A percentile compares a stretch with the other conserved stretches of the same genome.
These are phyloP conservation scores for Gasteruption jaculator DNA, from an alignment of 2,888 invertebrate genomes.

Conservation along the genomic window DNA sequence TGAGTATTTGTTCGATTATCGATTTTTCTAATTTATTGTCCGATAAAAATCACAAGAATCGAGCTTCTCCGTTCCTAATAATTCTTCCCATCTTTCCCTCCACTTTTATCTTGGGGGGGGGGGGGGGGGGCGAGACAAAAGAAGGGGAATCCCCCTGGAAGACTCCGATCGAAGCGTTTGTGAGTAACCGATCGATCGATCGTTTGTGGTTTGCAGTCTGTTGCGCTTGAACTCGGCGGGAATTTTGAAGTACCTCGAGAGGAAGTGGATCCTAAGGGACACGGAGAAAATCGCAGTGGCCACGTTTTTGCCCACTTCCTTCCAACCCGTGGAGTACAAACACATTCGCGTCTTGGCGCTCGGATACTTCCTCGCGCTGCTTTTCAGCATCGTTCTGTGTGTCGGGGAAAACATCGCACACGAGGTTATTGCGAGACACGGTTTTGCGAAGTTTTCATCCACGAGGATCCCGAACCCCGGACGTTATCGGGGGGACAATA, in stretches of 20 bases:
- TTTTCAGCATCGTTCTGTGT: constrained; percentile 32
- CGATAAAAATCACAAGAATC: no score
- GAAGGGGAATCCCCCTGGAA: no score
- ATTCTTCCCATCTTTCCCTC: no score
- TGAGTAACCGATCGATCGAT: background rate
- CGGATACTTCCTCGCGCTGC: constrained; percentile 22
- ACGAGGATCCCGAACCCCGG: no score
- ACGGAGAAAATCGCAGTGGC: constrained; percentile 16
- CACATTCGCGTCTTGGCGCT: constrained; percentile 28
- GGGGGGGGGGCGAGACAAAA: no score
- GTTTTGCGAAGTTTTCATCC: no score
- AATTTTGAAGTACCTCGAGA: constrained; percentile 46
- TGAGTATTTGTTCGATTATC: constrained; percentile 35
- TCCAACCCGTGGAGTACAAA: constrained; percentile 31
- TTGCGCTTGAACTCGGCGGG: constrained; percentile 45
- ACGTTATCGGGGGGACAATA: no score
- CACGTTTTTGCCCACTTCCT: constrained; percentile 18
- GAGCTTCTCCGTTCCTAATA: no score
- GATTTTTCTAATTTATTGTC: background rate
- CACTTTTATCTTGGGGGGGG: no score
- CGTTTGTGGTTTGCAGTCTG: constrained; percentile 41
- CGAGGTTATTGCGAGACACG: no score
- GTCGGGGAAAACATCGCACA: constrained; percentile 34
- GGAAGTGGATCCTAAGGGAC: constrained; percentile 41
- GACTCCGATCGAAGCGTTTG: no score